phyloP scores from a whole-genome alignment of 2,888 invertebrate species.

The Leucophenga montana region DNA sequence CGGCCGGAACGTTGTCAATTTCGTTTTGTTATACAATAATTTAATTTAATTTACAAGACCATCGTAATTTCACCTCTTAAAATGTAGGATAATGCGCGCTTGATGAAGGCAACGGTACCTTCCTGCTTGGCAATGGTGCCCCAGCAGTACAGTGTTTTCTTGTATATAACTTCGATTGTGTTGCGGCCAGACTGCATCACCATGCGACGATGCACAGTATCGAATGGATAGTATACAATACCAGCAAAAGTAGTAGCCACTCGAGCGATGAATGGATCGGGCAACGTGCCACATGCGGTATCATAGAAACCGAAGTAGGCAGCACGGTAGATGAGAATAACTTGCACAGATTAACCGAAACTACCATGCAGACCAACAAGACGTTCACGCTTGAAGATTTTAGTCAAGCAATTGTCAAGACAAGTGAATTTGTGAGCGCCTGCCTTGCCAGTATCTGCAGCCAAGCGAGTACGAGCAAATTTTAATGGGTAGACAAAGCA shows the following conservation, averaged over 20 bases:
- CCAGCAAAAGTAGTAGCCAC: conserved; percentile 90
- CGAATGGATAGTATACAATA: conserved; percentile 96
- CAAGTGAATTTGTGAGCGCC: conserved; percentile 90
- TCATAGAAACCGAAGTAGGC: conserved; percentile 97
- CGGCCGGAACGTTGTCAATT: too few relatives aligned
- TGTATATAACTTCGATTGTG: conserved; percentile 88
- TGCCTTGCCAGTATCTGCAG: conserved; percentile 90
- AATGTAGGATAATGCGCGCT: conserved; percentile 95
- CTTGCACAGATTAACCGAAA: conserved; percentile 95
- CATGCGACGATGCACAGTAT: conserved; percentile 96
- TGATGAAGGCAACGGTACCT: conserved; percentile 92
- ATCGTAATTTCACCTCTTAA: conserved; percentile 92
- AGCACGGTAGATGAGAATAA: conserved; percentile 96
- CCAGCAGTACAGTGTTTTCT: conserved; percentile 94
- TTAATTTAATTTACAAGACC: conserved; percentile 70
- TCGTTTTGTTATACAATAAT: conserved; percentile 14
- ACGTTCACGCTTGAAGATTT: conserved; percentile 91
- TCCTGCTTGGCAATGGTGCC: conserved; percentile 87
- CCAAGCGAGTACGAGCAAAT: conserved; percentile 88
- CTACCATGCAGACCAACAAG: conserved; percentile 91
- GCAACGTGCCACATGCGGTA: conserved; percentile 94
- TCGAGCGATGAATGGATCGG: conserved; percentile 93
- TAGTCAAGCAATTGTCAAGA: conserved; percentile 88
- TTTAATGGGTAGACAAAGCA: conserved; percentile 96
- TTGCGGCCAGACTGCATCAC: conserved; percentile 98